Percentiles rank a stretch among this genome's conserved stretches.
phyloP scores from a whole-genome alignment of 2,888 invertebrate genomes.

The Yponomeuta plumbellus region DNA sequence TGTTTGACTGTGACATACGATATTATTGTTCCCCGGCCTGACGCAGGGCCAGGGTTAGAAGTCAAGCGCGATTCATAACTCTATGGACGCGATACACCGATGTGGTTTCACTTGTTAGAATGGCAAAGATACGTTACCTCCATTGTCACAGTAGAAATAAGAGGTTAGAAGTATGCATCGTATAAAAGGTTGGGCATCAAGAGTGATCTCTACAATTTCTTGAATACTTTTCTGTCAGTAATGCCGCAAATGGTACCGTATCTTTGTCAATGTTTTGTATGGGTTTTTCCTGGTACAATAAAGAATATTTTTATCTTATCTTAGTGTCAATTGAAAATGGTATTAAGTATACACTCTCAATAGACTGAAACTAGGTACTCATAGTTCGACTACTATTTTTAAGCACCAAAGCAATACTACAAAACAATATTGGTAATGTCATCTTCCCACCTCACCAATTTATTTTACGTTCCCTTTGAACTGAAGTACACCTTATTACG shows the following conservation, averaged over 20 bases:
- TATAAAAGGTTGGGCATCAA: too few species aligned
- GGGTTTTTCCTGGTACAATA: too few species aligned
- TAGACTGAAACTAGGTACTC: background rate
- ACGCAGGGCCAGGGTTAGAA: constrained; percentile 14
- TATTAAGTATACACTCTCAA: too few species aligned
- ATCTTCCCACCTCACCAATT: background rate
- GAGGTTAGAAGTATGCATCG: too few species aligned
- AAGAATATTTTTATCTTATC: too few species aligned
- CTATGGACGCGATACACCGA: background rate
- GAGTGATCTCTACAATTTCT: too few species aligned
- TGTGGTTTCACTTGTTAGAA: background rate
- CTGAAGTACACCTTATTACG: background rate
- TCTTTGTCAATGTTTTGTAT: too few species aligned
- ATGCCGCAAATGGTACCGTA: too few species aligned
- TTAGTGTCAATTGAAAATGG: too few species aligned
- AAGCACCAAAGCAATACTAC: background rate
- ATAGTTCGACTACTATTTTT: background rate
- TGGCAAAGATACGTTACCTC: background rate
- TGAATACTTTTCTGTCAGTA: too few species aligned
- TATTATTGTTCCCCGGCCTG: constrained; percentile 52
- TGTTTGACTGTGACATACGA: constrained; percentile 45
- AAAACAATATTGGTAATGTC: background rate
- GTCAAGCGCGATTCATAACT: constrained; percentile 7
- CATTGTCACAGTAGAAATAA: too few species aligned
- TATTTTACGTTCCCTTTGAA: background rate